Percentiles rank a stretch among this genome's conserved stretches.
Evolutionary conservation across 2,113 vertebrate genomes (phyloP).

Genomic region (Megaptera novaeangliae): DNA sequence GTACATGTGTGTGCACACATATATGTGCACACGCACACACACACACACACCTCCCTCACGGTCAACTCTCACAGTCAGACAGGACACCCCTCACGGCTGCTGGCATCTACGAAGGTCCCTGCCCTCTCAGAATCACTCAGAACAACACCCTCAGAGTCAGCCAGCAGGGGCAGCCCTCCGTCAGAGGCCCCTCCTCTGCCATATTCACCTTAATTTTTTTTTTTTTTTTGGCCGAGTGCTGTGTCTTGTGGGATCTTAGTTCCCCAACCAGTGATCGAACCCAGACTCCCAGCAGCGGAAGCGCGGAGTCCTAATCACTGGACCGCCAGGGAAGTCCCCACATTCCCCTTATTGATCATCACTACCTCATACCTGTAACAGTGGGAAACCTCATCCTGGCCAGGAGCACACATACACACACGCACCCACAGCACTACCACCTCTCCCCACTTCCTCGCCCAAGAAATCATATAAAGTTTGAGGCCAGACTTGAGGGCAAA

Average conservation of each 20-base stretch:
- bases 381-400: background rate
- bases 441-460: background rate
- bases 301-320: background rate
- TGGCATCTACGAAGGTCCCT: fast-evolving
- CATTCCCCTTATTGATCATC: background rate
- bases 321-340: background rate
- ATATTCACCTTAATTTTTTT: background rate
- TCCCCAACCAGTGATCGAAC: background rate
- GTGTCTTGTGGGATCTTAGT: background rate
- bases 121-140: background rate
- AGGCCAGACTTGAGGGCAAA: background rate
- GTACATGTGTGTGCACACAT: fast-evolving
- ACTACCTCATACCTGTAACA: background rate
- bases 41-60: too few relatives aligned
- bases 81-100: background rate
- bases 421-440: fast-evolving
- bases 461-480: background rate
- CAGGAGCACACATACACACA: background rate
- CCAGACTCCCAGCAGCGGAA: background rate
- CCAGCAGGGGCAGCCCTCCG: background rate
- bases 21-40: fast-evolving
- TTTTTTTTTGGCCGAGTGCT: background rate
- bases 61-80: background rate
- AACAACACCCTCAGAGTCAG: background rate
- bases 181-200: fast-evolving